A percentile compares a stretch with the other conserved stretches of the same genome.
phyloP scores from a whole-genome alignment of 2,797 vertebrate species.

The Karalla daura region DNA sequence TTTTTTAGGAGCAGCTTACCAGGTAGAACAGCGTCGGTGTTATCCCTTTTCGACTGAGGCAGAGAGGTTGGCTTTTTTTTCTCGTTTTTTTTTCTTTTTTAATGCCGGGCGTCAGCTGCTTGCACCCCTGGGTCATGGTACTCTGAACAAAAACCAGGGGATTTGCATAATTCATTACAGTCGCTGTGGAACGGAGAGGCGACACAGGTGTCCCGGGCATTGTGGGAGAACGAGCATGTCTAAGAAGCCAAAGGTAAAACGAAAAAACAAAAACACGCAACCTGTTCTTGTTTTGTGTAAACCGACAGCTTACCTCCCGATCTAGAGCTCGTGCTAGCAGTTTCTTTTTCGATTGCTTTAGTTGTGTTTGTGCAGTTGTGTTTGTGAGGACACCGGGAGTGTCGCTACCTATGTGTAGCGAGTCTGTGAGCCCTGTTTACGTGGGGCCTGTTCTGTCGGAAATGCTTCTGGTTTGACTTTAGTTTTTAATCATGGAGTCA shows the following conservation, averaged over 20 bases:
- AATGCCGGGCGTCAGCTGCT: slow-evolving; percentile 70
- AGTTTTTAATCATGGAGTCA: slow-evolving; percentile 55
- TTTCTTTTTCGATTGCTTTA: slow-evolving; percentile 37
- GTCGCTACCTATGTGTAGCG: slow-evolving; percentile 6
- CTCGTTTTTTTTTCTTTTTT: slow-evolving; percentile 44
- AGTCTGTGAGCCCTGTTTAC: slow-evolving; percentile 19
- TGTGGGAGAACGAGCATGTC: slow-evolving; percentile 77
- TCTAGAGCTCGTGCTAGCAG: slow-evolving; percentile 17
- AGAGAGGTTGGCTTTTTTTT: slow-evolving; percentile 48
- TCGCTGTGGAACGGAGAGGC: slow-evolving; percentile 68
- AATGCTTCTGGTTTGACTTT: slow-evolving; percentile 26
- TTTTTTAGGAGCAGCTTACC: slow-evolving; percentile 45
- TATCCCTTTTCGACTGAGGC: slow-evolving; percentile 49
- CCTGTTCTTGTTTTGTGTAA: slow-evolving; percentile 50
- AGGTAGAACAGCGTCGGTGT: slow-evolving; percentile 36
- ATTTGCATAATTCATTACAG: slow-evolving; percentile 84
- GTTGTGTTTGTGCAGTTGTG: slow-evolving; percentile 4
- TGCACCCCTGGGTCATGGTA: slow-evolving; percentile 73
- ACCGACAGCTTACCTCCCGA: slow-evolving; percentile 38
- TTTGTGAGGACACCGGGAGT: slow-evolving; percentile 17
- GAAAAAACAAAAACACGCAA: slow-evolving; percentile 13
- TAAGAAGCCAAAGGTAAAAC: slow-evolving; percentile 81
- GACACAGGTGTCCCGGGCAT: slow-evolving; percentile 66
- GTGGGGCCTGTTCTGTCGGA: slow-evolving; percentile 20
- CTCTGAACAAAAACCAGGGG: slow-evolving; percentile 75